phyloP scores from a whole-genome alignment of 2,113 vertebrate genomes.

The Bufo gargarizans region DNA sequence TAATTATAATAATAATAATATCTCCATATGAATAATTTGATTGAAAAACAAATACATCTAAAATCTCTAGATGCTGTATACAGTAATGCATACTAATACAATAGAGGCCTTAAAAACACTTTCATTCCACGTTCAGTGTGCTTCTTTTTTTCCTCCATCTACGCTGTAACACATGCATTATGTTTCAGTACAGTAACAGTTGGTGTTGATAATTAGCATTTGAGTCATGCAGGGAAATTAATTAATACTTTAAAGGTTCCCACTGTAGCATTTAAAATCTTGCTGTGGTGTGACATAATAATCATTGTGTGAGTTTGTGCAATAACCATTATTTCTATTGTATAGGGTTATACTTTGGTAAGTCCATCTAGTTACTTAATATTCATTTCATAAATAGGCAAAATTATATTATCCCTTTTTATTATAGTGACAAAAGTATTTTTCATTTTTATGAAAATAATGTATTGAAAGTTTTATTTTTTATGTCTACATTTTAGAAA shows the following conservation, averaged over 20 bases:
- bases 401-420: not conserved
- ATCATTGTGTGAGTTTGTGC: slow-evolving; percentile 36
- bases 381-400: slow-evolving; percentile 4
- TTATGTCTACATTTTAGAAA: too few relatives aligned
- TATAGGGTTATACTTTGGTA: not conserved
- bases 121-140: not conserved
- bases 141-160: not conserved
- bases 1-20: not conserved
- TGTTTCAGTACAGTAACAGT: slow-evolving; percentile 39
- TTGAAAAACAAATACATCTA: not conserved
- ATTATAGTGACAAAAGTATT: not conserved
- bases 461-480: not conserved
- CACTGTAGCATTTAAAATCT: slow-evolving; percentile 54
- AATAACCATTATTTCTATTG: slow-evolving; percentile 27
- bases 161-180: not conserved
- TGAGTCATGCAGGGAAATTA: slow-evolving; percentile 52
- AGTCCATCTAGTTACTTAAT: slow-evolving; percentile 15
- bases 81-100: not conserved
- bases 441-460: not conserved
- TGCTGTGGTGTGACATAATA: slow-evolving; percentile 51
- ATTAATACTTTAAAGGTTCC: slow-evolving; percentile 47
- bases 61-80: not conserved
- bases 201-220: slow-evolving; percentile 50
- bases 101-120: not conserved
- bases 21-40: not conserved